Base-by-base conservation (phyloP, 2,797 vertebrate genomes). In the Clamator glandarius region DNA sequence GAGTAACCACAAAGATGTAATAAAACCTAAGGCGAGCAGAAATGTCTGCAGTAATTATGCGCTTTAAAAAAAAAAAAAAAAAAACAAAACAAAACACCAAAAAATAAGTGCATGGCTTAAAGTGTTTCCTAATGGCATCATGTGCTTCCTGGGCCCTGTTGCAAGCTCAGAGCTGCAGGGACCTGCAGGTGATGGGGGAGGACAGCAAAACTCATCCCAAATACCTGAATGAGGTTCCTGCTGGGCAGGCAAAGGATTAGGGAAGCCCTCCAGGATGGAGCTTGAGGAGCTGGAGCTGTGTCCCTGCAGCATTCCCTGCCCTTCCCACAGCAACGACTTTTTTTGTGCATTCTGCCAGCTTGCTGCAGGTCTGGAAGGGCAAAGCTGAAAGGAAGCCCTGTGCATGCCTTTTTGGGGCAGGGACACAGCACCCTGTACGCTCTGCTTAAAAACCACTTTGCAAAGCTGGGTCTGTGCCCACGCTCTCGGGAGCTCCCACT, bases 1-100 rank as follows among this genome's bases (percentile, higher is more conserved):
- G 86, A 67, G 70, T 77, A 94, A 96, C 94, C 92, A 79, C 94
- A 92, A 17, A 82, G 96, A 90, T 93, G 93, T 93, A 92, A 87
- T 94, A 89, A 93, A 95, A 31, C 90, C 59, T 20, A 79, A 76
- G 88, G 63, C 68, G 92, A 94, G 94, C 96, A 96, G 90, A 84
- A 85, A 90, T 80, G 93, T 89, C 93, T 68, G 81, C 86, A 89
- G 89, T 89, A 95, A 95, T 95, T 94, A 93, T 39, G 86, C 2
- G 28, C 93, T 93, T 92, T 50, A 17, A 88, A 80, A 36, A 59
- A 74, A 80, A 35, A 44, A n/a, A 15, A 50, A 17, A 88, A 80
- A 36, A 59, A 74, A 80, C 35, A 44, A n/a, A 15, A n/a, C n/a
- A n/a, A n/a, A n/a, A n/a, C 19, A 46, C 46, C 20, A 58, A 44